These are phyloP conservation scores for Hypanus sabinus DNA, from an alignment of 2,113 vertebrate species.

Conservation along the genomic window DNA sequence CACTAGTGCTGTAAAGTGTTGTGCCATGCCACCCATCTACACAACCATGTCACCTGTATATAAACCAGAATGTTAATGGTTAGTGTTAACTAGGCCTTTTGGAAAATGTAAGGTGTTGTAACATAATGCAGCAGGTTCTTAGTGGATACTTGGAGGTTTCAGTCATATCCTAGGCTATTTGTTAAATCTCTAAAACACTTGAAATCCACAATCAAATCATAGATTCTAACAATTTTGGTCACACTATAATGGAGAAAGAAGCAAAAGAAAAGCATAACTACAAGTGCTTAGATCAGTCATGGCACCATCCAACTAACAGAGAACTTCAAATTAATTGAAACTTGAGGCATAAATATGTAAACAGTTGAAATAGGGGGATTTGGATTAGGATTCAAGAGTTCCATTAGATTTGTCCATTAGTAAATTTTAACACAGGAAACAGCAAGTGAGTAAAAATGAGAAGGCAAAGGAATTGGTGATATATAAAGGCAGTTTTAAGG, in stretches of 20 bases:
- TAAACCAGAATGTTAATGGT: too few relatives aligned
- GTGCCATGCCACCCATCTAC: too few relatives aligned
- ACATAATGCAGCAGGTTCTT: neutral
- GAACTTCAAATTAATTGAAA: neutral
- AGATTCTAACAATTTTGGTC: neutral
- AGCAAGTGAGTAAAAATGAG: neutral
- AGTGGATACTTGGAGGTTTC: neutral
- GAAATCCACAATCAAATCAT: neutral
- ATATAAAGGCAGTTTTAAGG: neutral
- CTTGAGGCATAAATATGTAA: neutral
- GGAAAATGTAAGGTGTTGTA: neutral
- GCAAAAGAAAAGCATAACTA: neutral
- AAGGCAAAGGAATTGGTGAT: neutral
- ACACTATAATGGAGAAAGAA: neutral
- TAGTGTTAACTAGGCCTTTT: neutral
- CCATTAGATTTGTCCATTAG: neutral
- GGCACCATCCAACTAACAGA: neutral
- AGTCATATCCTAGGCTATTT: neutral
- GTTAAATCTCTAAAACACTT: neutral
- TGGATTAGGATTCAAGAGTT: too few relatives aligned
- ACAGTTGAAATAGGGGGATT: too few relatives aligned
- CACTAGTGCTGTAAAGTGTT: too few relatives aligned
- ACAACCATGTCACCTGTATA: too few relatives aligned
- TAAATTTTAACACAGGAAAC: neutral
- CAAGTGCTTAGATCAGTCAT: neutral